These are phyloP conservation scores for Corythornis vintsioides DNA, from an alignment of 2,113 vertebrate species.

Conservation along the genomic window DNA sequence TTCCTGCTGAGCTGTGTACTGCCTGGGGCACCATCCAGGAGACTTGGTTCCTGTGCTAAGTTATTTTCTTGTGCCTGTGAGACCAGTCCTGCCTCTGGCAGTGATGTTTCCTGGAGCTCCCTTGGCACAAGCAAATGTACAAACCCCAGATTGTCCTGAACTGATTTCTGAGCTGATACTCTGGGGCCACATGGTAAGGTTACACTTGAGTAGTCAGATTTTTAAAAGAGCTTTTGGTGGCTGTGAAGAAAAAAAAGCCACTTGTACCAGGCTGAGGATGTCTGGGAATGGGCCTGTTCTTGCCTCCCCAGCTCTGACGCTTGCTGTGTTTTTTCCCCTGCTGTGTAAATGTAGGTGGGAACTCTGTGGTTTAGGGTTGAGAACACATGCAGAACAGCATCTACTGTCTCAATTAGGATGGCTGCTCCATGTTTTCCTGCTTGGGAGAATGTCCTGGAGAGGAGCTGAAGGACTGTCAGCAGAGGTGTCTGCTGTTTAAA, in stretches of 20 bases:
- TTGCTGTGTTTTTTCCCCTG: not conserved
- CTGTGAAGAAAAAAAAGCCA: not conserved
- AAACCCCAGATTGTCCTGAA: conserved; percentile 1
- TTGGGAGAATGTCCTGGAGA: not conserved
- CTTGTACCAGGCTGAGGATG: not conserved
- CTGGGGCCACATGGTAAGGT: not conserved
- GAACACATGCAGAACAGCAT: not conserved
- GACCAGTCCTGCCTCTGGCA: not conserved
- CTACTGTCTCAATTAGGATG: not conserved
- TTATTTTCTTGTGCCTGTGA: conserved; percentile 11
- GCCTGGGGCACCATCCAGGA: conserved; percentile 26
- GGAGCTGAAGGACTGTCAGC: not conserved
- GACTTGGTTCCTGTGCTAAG: conserved; percentile 20
- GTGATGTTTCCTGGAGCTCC: conserved; percentile 20
- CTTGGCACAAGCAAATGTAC: not conserved
- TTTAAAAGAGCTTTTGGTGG: not conserved
- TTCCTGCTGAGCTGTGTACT: not conserved
- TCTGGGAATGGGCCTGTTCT: not conserved
- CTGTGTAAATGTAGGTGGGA: accelerated
- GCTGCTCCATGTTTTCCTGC: not conserved
- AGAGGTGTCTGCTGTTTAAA: not conserved
- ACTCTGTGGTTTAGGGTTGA: not conserved
- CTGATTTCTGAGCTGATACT: not conserved
- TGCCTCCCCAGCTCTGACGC: not conserved
- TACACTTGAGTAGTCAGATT: not conserved